Evolutionary conservation across 2,797 vertebrate species (phyloP).

Genomic region (Uromys caudimaculatus): DNA sequence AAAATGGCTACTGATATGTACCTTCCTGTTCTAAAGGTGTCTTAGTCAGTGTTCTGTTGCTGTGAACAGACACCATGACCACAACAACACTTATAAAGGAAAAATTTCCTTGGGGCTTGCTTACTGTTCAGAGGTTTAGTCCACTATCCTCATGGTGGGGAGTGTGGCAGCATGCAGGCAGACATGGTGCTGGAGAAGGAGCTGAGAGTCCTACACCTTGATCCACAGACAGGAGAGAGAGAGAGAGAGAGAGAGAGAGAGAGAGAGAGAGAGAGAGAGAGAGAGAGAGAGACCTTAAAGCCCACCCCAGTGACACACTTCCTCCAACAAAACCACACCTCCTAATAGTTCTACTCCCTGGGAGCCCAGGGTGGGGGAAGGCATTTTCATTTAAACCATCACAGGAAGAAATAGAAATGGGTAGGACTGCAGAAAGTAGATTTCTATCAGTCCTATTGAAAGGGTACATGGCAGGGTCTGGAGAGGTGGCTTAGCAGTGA

Average conservation of each 20-base stretch:
- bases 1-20: background rate
- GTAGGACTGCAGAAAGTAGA: background rate
- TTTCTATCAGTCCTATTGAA: background rate
- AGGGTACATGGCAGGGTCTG: background rate
- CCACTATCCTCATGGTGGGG: background rate
- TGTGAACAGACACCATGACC: background rate
- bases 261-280: too few species aligned
- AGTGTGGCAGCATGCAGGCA: background rate
- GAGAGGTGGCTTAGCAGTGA: background rate
- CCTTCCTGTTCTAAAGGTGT: background rate
- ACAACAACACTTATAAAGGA: background rate
- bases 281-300: background rate
- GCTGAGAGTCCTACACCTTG: background rate
- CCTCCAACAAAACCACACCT: background rate
- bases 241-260: too few species aligned
- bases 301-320: background rate
- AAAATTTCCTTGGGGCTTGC: background rate
- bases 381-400: background rate
- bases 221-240: background rate
- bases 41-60: background rate
- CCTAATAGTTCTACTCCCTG: too few species aligned
- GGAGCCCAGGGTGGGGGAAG: background rate
- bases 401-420: background rate
- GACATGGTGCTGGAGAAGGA: background rate
- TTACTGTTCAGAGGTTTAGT: background rate